phyloP scores from a whole-genome alignment of 2,888 invertebrate genomes.

The Flexamia atlantica region DNA sequence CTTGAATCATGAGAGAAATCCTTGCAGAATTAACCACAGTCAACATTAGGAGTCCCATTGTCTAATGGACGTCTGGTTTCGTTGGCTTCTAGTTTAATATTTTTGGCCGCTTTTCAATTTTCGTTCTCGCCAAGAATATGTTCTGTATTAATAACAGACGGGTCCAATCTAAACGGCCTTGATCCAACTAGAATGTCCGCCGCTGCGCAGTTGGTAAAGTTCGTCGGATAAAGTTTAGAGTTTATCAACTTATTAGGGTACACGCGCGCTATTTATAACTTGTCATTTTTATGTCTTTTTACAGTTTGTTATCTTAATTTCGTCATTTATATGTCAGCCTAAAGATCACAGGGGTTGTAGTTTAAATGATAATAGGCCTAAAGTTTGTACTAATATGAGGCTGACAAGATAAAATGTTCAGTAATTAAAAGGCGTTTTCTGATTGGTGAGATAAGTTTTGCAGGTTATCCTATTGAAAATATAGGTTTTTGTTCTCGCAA shows the following conservation, averaged over 20 bases:
- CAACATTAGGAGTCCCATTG: not conserved
- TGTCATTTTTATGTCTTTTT: not conserved
- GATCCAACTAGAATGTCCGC: not conserved
- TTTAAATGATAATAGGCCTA: conserved; percentile 21
- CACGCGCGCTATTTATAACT: conserved; percentile 19
- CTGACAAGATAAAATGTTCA: no score
- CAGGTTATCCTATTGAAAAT: no score
- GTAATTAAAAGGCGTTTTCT: no score
- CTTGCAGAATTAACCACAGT: no score
- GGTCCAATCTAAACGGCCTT: not conserved
- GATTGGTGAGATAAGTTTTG: no score
- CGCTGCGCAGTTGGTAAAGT: conserved; percentile 27
- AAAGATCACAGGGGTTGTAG: not conserved
- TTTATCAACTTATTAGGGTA: not conserved
- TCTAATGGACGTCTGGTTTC: not conserved
- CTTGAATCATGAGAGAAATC: no score
- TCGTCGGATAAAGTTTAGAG: conserved; percentile 15
- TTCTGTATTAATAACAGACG: conserved; percentile 24
- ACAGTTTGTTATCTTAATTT: not conserved
- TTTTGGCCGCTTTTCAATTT: not conserved
- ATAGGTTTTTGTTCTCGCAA: no score
- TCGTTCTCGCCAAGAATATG: conserved; percentile 7
- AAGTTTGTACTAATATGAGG: not conserved
- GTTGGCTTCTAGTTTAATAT: conserved; percentile 1
- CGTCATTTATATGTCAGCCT: not conserved